Percentiles rank a stretch among this genome's conserved stretches.
phyloP scores from a whole-genome alignment of 1,140 invertebrate species.

The Drosophila pandora region DNA sequence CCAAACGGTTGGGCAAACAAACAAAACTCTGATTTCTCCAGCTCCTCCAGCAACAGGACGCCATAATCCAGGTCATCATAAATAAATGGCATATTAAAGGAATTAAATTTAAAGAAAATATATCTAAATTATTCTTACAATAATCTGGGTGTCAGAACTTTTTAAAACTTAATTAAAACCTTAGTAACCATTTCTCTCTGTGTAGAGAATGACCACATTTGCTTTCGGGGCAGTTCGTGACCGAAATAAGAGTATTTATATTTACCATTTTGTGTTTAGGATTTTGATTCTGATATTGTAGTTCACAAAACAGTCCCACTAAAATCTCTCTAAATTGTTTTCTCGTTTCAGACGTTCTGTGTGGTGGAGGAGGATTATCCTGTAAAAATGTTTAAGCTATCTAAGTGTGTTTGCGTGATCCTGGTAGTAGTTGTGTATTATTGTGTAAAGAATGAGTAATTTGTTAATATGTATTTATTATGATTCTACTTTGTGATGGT shows the following conservation, averaged over 20 bases:
- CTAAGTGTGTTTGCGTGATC: constrained; percentile 35
- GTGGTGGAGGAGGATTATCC: constrained; percentile 26
- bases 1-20: constrained; percentile 40
- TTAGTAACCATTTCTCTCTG: neutral
- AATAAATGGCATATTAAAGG: neutral
- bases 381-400: constrained; percentile 54
- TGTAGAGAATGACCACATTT: constrained; percentile 16
- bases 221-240: constrained; percentile 27
- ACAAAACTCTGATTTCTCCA: constrained; percentile 47
- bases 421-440: constrained; percentile 33
- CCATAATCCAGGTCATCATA: neutral
- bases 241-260: constrained; percentile 34
- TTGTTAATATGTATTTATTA: constrained; percentile 73
- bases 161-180: neutral
- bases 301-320: constrained; percentile 8
- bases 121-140: no score
- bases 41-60: neutral
- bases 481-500: constrained; percentile 79
- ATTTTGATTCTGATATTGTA: constrained; percentile 2
- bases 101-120: neutral
- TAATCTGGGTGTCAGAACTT: no score
- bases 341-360: constrained; percentile 31
- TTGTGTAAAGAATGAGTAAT: constrained; percentile 45
- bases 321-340: constrained; percentile 35
- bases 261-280: constrained; percentile 16